phyloP scores from a whole-genome alignment of 37 sponge, comb jelly and placozoan species.

The Theonella swinhoei region DNA sequence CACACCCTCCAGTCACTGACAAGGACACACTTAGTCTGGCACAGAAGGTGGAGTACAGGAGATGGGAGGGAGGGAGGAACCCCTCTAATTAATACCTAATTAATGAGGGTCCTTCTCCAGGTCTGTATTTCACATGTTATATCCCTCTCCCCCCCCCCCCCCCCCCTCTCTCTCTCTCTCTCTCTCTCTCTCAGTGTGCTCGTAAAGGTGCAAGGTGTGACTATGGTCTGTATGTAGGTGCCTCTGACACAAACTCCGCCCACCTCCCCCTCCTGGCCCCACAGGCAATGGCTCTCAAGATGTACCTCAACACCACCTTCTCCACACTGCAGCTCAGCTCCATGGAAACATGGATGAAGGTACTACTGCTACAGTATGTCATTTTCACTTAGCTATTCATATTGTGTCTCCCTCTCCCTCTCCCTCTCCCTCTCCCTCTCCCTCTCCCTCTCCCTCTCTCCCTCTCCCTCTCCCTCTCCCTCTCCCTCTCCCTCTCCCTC shows the following conservation, averaged over 20 bases:
- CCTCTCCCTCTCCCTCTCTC: too few relatives aligned
- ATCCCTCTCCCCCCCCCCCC: too few relatives aligned
- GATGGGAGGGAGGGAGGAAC: not conserved
- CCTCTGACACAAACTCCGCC: constrained; percentile 63
- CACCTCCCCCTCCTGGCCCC: constrained; percentile 41
- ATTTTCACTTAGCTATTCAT: too few relatives aligned
- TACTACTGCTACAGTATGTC: constrained; percentile 8
- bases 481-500: too few relatives aligned
- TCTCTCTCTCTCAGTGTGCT: constrained; percentile 74
- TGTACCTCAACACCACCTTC: constrained; percentile 97
- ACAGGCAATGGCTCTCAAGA: constrained; percentile 91
- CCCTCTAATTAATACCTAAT: too few relatives aligned
- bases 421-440: too few relatives aligned
- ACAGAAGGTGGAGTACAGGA: constrained; percentile 82
- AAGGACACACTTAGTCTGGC: constrained; percentile 70
- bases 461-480: not conserved
- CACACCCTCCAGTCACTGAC: constrained; percentile 89
- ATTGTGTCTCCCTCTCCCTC: not conserved
- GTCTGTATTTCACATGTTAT: too few relatives aligned
- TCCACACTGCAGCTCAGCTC: constrained; percentile 88
- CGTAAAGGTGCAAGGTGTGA: constrained; percentile 87
- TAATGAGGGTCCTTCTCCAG: too few relatives aligned
- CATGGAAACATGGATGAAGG: constrained; percentile 92
- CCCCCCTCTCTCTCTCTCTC: not conserved
- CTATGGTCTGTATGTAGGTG: constrained; percentile 94